A percentile compares a stretch with the other conserved stretches of the same genome.
phyloP scores from a whole-genome alignment of 2,797 vertebrate species.

The Gymnodraco acuticeps region DNA sequence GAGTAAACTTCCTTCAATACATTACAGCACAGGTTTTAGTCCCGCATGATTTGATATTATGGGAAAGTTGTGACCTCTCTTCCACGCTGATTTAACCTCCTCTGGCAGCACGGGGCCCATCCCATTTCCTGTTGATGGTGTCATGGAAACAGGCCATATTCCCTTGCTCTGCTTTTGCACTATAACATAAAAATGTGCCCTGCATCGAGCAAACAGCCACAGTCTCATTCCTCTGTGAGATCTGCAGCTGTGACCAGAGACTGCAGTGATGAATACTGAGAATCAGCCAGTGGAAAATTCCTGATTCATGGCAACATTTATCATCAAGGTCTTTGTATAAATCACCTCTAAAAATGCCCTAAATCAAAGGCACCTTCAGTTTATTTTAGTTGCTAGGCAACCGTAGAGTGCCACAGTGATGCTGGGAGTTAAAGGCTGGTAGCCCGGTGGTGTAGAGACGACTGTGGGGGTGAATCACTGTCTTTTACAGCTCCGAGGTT shows the following conservation, averaged over 20 bases:
- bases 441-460: slow-evolving; percentile 58
- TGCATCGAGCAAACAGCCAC: slow-evolving; percentile 24
- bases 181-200: slow-evolving; percentile 52
- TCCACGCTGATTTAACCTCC: slow-evolving; percentile 55
- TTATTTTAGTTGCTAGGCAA: slow-evolving; percentile 85
- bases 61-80: slow-evolving; percentile 75
- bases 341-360: slow-evolving; percentile 71
- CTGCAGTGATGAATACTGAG: slow-evolving; percentile 18
- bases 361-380: slow-evolving; percentile 80
- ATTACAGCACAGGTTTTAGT: neutral
- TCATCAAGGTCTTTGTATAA: slow-evolving; percentile 64
- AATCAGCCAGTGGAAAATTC: slow-evolving; percentile 31
- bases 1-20: no score
- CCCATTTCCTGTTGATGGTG: slow-evolving; percentile 79
- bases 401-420: slow-evolving; percentile 64
- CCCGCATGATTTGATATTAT: slow-evolving; percentile 44
- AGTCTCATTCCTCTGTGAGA: slow-evolving; percentile 21
- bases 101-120: slow-evolving; percentile 57
- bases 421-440: slow-evolving; percentile 71
- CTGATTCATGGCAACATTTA: slow-evolving; percentile 66
- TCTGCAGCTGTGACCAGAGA: slow-evolving; percentile 53
- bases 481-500: slow-evolving; percentile 71
- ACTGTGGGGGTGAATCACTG: slow-evolving; percentile 73
- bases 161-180: slow-evolving; percentile 50
- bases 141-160: slow-evolving; percentile 71